Evolutionary conservation across 2,888 invertebrate genomes (phyloP).

Genomic region (Norana najaformis): DNA sequence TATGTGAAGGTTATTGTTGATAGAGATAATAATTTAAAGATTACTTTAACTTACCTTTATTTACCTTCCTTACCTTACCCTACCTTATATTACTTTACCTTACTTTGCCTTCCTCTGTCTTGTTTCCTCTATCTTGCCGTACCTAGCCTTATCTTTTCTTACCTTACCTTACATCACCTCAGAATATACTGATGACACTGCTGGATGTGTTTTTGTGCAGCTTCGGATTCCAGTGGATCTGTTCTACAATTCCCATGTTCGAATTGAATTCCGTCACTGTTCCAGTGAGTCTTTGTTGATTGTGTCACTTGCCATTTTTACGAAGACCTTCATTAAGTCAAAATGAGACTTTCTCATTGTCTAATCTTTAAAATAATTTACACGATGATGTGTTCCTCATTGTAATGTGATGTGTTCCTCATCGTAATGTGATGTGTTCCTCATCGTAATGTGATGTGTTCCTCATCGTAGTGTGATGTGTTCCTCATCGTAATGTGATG

Average conservation of each 20-base stretch:
- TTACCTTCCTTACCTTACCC: no score
- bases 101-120: no score
- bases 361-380: no score
- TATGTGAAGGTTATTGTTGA: no score
- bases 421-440: no score
- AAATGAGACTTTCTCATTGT: not conserved
- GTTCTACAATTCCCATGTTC: conserved; percentile 84
- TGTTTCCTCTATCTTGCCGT: no score
- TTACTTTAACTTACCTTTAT: no score
- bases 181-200: not conserved
- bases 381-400: no score
- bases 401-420: no score
- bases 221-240: conserved; percentile 87
- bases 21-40: not conserved
- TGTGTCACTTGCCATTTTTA: not conserved
- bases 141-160: not conserved
- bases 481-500: no score
- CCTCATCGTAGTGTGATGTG: no score
- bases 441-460: no score
- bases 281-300: conserved; percentile 73
- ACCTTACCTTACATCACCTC: not conserved
- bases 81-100: not conserved
- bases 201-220: conserved; percentile 64
- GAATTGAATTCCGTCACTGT: conserved; percentile 89
- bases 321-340: not conserved